Conservation (phyloP, 2,888 invertebrate genomes). For the Drosophila antonietae region DNA sequence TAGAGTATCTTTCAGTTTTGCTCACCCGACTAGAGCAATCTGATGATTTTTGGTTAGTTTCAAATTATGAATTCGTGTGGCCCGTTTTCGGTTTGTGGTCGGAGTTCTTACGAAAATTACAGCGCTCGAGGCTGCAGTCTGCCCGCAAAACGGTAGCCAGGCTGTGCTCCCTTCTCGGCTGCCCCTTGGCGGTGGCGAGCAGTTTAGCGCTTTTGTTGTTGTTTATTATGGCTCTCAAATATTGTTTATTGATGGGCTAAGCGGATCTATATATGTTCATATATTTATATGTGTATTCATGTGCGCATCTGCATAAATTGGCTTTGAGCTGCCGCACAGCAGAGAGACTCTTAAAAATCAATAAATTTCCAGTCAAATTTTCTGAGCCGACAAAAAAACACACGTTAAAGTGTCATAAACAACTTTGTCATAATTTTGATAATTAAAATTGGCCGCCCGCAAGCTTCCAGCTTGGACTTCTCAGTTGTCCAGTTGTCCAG, state of each 20-base stretch:
- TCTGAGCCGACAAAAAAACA: conserved; percentile 30
- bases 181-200: conserved; percentile 57
- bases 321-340: conserved; percentile 54
- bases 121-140: conserved; percentile 42
- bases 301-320: conserved; percentile 42
- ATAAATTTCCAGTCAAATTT: conserved; percentile 73
- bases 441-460: conserved; percentile 78
- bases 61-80: conserved; percentile 50
- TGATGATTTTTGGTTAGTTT: conserved; percentile 47
- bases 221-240: conserved; percentile 60
- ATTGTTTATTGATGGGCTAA: conserved; percentile 75
- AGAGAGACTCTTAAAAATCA: conserved; percentile 74
- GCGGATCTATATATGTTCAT: conserved; percentile 64
- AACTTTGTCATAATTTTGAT: conserved; percentile 82
- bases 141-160: conserved; percentile 22
- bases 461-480: conserved; percentile 26
- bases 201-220: conserved; percentile 70
- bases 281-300: conserved; percentile 14
- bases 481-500: conserved; percentile 3
- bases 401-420: conserved; percentile 75
- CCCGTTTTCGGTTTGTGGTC: conserved; percentile 28
- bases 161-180: conserved; percentile 9
- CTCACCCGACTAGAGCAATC: conserved; percentile 7
- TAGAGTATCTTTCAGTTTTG: conserved; percentile 1
- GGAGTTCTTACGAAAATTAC: conserved; percentile 63